Conservation (phyloP, 2,113 vertebrate species). For the Rallus limicola region DNA sequence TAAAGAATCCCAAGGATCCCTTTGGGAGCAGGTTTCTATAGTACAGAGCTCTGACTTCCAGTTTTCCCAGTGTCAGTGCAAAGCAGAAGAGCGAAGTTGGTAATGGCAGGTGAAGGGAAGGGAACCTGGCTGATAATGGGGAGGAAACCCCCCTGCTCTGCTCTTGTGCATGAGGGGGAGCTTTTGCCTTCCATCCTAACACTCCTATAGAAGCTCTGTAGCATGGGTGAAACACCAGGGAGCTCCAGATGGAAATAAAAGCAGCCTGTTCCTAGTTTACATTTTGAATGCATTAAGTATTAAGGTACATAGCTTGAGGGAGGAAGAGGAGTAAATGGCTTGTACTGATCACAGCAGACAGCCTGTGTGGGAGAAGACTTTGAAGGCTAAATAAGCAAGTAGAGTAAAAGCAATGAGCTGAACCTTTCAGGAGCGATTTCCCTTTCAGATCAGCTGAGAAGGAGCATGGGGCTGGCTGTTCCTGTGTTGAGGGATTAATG, state of each 20-base stretch:
- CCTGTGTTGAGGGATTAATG: accelerated
- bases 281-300: neutral
- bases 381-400: neutral
- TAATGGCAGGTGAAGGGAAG: neutral
- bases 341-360: neutral
- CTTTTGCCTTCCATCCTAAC: neutral
- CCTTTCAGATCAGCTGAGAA: neutral
- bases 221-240: neutral
- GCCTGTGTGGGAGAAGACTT: neutral
- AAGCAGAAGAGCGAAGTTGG: neutral
- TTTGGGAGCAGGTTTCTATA: neutral
- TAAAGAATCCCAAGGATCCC: neutral
- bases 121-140: neutral
- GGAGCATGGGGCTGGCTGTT: neutral
- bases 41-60: neutral
- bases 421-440: neutral
- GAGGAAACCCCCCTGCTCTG: neutral
- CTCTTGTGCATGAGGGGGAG: neutral
- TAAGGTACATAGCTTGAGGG: neutral
- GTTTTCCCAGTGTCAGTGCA: neutral
- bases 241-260: neutral
- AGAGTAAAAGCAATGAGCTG: neutral
- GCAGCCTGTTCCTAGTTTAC: neutral
- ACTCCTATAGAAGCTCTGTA: neutral
- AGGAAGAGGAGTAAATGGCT: slow-evolving; percentile 12